These are phyloP conservation scores for Perizoma flavofasciatum DNA, from an alignment of 2,888 invertebrate genomes.

Conservation along the genomic window DNA sequence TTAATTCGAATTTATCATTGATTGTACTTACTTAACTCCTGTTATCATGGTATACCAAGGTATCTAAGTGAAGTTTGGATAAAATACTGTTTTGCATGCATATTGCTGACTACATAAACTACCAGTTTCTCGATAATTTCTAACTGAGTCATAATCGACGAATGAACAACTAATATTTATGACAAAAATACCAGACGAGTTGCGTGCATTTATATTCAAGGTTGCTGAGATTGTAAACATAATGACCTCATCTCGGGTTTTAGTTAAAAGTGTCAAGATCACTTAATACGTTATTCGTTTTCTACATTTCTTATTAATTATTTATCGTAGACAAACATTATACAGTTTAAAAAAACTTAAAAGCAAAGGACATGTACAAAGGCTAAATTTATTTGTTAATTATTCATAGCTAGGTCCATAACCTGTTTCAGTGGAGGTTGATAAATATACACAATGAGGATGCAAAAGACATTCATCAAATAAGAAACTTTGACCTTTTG, in stretches of 20 bases:
- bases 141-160: not conserved
- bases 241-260: constrained; percentile 26
- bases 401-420: too few species aligned
- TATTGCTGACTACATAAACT: too few species aligned
- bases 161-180: constrained; percentile 6
- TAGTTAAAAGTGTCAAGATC: not conserved
- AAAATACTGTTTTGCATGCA: too few species aligned
- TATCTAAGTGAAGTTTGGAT: too few species aligned
- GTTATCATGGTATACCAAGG: too few species aligned
- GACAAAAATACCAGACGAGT: constrained; percentile 19
- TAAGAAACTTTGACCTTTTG: constrained; percentile 6
- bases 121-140: too few species aligned
- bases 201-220: constrained; percentile 30
- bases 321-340: too few species aligned
- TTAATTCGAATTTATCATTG: too few species aligned
- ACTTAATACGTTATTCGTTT: not conserved
- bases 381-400: too few species aligned
- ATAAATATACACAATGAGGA: not conserved
- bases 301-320: not conserved
- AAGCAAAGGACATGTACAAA: too few species aligned
- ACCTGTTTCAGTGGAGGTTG: too few species aligned
- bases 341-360: not conserved
- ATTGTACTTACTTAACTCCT: too few species aligned
- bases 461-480: not conserved
- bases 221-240: constrained; percentile 18